A percentile compares a stretch with the other conserved stretches of the same genome.
phyloP scores from a whole-genome alignment of 2,113 vertebrate species.

The Nematolebias whitei region DNA sequence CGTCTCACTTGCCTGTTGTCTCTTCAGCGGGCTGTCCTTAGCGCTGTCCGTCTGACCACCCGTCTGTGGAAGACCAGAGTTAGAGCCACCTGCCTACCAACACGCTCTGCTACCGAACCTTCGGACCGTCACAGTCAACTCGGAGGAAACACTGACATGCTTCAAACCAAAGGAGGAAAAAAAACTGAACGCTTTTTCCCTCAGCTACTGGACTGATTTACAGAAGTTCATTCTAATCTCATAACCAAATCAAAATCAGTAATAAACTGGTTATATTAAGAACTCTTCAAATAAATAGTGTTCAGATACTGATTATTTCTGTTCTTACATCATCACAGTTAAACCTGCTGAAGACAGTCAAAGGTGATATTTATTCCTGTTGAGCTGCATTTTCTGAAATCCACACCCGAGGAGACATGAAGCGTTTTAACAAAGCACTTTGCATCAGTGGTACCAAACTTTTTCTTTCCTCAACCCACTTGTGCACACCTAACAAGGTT shows the following conservation, averaged over 20 bases:
- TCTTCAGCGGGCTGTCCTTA: slow-evolving; percentile 81
- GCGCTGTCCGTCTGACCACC: slow-evolving; percentile 77
- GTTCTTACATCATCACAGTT: too few relatives aligned
- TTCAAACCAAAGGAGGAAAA: not conserved
- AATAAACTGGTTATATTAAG: too few relatives aligned
- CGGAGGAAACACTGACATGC: not conserved
- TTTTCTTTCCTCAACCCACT: too few relatives aligned
- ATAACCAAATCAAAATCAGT: not conserved
- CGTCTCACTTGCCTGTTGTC: slow-evolving; percentile 81
- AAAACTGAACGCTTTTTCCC: not conserved
- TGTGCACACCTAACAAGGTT: too few relatives aligned
- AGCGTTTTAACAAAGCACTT: too few relatives aligned
- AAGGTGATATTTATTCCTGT: too few relatives aligned
- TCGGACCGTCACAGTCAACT: not conserved
- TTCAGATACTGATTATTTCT: too few relatives aligned
- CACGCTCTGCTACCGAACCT: slow-evolving; percentile 40
- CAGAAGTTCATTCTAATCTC: not conserved
- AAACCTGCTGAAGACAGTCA: too few relatives aligned
- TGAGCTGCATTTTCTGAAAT: too few relatives aligned
- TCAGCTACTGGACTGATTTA: not conserved
- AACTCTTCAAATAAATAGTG: too few relatives aligned
- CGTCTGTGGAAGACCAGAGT: slow-evolving; percentile 79
- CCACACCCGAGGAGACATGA: too few relatives aligned
- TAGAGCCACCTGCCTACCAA: slow-evolving; percentile 71
- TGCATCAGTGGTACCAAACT: too few relatives aligned